phyloP scores from a whole-genome alignment of 2,888 invertebrate species.

The Malthinus seriepunctatus region DNA sequence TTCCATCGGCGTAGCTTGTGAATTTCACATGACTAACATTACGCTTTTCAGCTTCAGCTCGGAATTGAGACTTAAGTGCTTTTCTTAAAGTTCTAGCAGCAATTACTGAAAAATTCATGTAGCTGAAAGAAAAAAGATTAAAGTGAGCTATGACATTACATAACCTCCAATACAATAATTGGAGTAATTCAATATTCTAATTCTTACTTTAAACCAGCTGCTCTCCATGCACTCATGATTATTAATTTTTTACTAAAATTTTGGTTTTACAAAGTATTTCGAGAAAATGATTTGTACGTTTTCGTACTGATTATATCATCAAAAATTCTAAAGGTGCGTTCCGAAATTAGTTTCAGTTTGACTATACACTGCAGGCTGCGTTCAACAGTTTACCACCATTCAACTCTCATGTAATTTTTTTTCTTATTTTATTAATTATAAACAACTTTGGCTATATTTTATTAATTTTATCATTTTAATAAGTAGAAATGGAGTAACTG shows the following conservation, averaged over 20 bases:
- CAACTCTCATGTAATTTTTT: neutral
- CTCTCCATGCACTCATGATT: constrained; percentile 81
- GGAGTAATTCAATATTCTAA: constrained; percentile 4
- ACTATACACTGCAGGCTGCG: neutral
- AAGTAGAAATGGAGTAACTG: too few relatives aligned
- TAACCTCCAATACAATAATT: constrained; percentile 15
- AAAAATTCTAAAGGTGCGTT: neutral
- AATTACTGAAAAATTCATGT: constrained; percentile 94
- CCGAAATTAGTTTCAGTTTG: neutral
- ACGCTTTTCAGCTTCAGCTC: constrained; percentile 74
- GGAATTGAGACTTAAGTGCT: constrained; percentile 76
- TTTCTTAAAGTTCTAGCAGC: constrained; percentile 83
- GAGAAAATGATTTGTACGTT: neutral
- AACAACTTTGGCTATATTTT: too few relatives aligned
- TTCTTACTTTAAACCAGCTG: constrained; percentile 81
- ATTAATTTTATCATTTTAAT: neutral
- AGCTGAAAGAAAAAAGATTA: constrained; percentile 63
- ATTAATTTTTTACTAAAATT: constrained; percentile 16
- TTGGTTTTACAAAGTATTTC: constrained; percentile 1
- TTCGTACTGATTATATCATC: neutral
- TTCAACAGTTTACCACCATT: neutral
- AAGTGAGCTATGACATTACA: constrained; percentile 2
- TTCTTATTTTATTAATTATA: too few relatives aligned
- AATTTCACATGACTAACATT: constrained; percentile 77
- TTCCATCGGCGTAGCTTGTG: constrained; percentile 90